These are phyloP conservation scores for Cnemophilus loriae DNA, from an alignment of 2,113 vertebrate genomes.

Conservation along the genomic window DNA sequence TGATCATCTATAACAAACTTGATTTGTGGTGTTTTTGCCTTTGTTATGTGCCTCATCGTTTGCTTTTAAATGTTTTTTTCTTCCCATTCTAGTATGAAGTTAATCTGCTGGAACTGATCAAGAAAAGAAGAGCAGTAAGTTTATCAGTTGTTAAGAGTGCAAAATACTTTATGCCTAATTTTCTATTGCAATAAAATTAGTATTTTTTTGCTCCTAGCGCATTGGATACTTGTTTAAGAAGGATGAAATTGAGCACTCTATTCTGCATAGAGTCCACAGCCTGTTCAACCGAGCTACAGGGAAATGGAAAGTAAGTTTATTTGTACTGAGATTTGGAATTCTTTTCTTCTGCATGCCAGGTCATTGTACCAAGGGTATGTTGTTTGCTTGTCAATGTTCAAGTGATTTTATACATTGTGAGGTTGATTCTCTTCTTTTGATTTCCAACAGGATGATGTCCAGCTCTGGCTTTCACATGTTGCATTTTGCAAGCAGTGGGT, in stretches of 20 bases:
- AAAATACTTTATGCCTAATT: background rate
- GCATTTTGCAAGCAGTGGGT: slow-evolving; percentile 98
- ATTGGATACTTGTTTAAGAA: slow-evolving; percentile 88
- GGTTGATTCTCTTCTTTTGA: background rate
- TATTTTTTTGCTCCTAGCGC: slow-evolving; percentile 68
- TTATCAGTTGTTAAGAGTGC: background rate
- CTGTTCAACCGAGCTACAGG: slow-evolving; percentile 85
- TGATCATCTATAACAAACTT: background rate
- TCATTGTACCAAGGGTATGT: rapidly evolving
- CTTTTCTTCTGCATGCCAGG: background rate
- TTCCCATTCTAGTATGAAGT: slow-evolving; percentile 84
- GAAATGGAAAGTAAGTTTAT: slow-evolving; percentile 88
- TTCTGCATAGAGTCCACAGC: slow-evolving; percentile 82
- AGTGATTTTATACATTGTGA: background rate
- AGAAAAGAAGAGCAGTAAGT: slow-evolving; percentile 90
- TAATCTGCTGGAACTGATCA: slow-evolving; percentile 89
- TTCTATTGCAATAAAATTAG: background rate
- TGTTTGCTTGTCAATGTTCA: background rate
- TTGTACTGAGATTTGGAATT: background rate
- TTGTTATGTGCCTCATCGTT: background rate
- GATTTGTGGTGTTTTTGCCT: background rate
- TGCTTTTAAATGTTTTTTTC: background rate
- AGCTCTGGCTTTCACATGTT: slow-evolving; percentile 92
- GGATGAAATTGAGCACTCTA: slow-evolving; percentile 90
- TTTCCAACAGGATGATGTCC: slow-evolving; percentile 84